Percentiles rank a stretch among this genome's conserved stretches.
These are phyloP conservation scores for Columba guinea DNA, from an alignment of 2,797 vertebrate species.

Conservation along the genomic window DNA sequence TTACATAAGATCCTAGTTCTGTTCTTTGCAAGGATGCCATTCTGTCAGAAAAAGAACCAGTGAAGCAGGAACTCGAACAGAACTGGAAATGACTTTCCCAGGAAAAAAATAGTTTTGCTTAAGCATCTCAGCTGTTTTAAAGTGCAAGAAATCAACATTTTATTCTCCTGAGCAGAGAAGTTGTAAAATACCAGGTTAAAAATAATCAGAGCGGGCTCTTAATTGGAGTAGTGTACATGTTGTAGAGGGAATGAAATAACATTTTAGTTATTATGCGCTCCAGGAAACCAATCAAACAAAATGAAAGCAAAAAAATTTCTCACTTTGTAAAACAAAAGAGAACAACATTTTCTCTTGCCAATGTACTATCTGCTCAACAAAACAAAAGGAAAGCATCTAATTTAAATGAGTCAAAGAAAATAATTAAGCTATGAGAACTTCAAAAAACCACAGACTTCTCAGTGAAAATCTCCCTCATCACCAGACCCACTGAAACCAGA, in stretches of 20 bases:
- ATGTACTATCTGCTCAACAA: neutral
- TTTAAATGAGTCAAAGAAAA: constrained; percentile 26
- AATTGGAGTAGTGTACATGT: neutral
- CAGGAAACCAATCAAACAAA: constrained; percentile 32
- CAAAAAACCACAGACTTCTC: neutral
- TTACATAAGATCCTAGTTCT: constrained; percentile 69
- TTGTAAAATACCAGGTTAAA: constrained; percentile 22
- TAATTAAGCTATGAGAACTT: neutral
- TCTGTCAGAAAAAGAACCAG: constrained; percentile 65
- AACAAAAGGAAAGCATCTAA: neutral
- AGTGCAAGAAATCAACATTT: neutral
- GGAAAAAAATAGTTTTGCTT: neutral
- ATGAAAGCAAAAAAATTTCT: neutral
- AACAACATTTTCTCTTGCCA: neutral
- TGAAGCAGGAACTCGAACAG: constrained; percentile 66
- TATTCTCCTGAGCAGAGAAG: neutral
- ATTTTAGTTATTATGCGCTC: constrained; percentile 6
- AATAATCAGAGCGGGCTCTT: constrained; percentile 4
- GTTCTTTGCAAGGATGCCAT: constrained; percentile 52
- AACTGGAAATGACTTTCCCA: constrained; percentile 67
- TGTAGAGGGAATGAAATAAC: constrained; percentile 21
- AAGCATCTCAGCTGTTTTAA: neutral
- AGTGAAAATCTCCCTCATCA: neutral
- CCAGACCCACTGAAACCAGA: neutral
- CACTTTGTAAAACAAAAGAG: constrained; percentile 27